phyloP scores from a whole-genome alignment of 2,113 vertebrate species.

The Sterna hirundo region DNA sequence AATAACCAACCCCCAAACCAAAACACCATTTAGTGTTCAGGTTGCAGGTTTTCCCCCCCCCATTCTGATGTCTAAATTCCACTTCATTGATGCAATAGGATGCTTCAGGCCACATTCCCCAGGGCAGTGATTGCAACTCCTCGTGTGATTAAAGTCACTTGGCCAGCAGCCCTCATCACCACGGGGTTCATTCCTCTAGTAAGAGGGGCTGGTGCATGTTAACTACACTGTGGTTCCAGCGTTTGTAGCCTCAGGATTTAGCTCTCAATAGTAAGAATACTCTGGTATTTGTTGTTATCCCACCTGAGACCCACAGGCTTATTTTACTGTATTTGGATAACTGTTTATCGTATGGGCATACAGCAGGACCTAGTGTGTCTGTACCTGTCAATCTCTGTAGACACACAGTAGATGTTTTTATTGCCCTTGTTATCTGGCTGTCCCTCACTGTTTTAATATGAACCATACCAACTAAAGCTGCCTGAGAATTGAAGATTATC shows the following conservation, averaged over 20 bases:
- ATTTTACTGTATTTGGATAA: neutral
- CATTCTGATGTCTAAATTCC: neutral
- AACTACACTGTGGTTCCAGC: neutral
- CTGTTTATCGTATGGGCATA: neutral
- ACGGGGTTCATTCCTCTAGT: neutral
- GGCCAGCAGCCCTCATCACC: neutral
- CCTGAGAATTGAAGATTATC: constrained; percentile 35
- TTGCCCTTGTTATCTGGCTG: constrained; percentile 22
- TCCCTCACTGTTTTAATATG: constrained; percentile 24
- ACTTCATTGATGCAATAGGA: neutral
- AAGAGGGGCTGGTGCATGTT: neutral
- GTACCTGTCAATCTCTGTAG: neutral
- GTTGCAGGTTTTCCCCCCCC: neutral
- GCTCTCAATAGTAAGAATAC: neutral
- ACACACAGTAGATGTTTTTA: neutral
- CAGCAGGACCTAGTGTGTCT: neutral
- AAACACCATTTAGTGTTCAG: neutral
- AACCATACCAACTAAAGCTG: constrained; percentile 49
- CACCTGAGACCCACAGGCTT: neutral
- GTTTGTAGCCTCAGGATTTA: neutral
- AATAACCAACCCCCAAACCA: neutral
- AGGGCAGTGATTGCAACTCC: neutral
- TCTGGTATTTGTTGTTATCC: neutral
- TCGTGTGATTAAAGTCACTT: neutral
- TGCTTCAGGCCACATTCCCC: neutral